Base-by-base conservation (phyloP, 2,888 invertebrate genomes). In the Drosophila greeni region DNA sequence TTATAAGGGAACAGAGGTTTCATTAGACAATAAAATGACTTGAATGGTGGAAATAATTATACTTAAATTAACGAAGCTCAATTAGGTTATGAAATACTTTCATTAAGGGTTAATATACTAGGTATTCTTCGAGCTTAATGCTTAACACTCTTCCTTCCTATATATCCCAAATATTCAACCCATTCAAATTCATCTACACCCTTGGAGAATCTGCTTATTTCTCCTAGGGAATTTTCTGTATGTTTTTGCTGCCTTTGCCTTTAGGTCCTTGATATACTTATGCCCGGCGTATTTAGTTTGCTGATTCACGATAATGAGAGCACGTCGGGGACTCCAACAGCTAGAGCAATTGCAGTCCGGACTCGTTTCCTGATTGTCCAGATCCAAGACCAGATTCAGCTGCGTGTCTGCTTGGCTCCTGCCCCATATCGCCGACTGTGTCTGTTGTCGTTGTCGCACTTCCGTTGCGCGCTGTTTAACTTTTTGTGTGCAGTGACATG, bases 401-500 rank as follows among this genome's bases (percentile, higher is more conserved):
- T 58, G 34, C 37, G 7, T 20, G 24, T 33, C 26, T 8, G 23
- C 23, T 8, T 16, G 26, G 43, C n/a, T 31, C 11, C 33, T 34
- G 45, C 16, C 14, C 60, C 45, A 52, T 52, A 51, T 64, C 43
- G 37, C 26, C 37, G 37, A 20, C 53, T 53, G 64, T 23, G 39
- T 53, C 64, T 64, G 53, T 42, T 64, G 71, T 64, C 60, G 70
- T 66, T 75, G 80, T 69, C 80, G 82, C 75, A 84, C 82, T 84
- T 81, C 82, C 84, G 82, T 82, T 75, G 76, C 72, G 84, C 80
- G 60, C 84, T 81, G 84, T 84, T 81, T 84, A 82, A 79, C 84
- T 84, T 84, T 81, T 84, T 79, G 76, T 76, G 82, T 84, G 82
- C 82, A 78, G 73, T 74, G 79, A 76, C 80, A 84, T 80, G 80